Percentiles rank a stretch among this genome's conserved stretches.
Evolutionary conservation across 2,113 vertebrate genomes (phyloP).

Genomic region (Nerophis ophidion): DNA sequence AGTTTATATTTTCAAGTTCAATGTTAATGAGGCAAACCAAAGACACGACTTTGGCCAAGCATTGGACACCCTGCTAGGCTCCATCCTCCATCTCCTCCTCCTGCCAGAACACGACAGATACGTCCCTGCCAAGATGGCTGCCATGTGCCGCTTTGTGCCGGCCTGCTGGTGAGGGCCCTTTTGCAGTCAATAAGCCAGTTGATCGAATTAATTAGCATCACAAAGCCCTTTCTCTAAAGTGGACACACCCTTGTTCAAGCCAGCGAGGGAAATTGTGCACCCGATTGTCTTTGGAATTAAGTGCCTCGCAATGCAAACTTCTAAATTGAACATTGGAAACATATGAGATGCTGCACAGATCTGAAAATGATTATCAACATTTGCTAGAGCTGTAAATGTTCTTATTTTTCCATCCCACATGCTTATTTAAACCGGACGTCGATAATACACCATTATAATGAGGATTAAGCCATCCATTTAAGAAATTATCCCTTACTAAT

Average conservation of each 20-base stretch:
- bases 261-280: constrained; percentile 35
- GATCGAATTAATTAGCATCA: constrained; percentile 60
- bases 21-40: constrained; percentile 31
- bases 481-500: too few species aligned
- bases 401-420: too few species aligned
- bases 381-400: too few species aligned
- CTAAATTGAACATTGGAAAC: constrained; percentile 15
- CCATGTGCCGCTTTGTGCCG: constrained; percentile 48
- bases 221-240: constrained; percentile 55
- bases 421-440: too few species aligned
- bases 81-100: constrained; percentile 9
- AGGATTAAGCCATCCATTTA: too few species aligned
- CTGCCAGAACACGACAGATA: constrained; percentile 11
- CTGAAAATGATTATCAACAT: too few species aligned
- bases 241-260: constrained; percentile 24
- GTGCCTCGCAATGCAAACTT: constrained; percentile 49
- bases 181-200: constrained; percentile 64
- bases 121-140: constrained; percentile 47
- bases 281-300: constrained; percentile 44
- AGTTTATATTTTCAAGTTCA: constrained; percentile 10
- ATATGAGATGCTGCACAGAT: too few species aligned
- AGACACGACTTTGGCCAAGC: constrained; percentile 10
- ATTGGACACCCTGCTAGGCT: constrained; percentile 14
- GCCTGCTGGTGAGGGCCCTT: constrained; percentile 54
- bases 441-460: too few species aligned